Evolutionary conservation across 2,113 vertebrate genomes (phyloP).

Genomic region (Rhabdomys dilectus): DNA sequence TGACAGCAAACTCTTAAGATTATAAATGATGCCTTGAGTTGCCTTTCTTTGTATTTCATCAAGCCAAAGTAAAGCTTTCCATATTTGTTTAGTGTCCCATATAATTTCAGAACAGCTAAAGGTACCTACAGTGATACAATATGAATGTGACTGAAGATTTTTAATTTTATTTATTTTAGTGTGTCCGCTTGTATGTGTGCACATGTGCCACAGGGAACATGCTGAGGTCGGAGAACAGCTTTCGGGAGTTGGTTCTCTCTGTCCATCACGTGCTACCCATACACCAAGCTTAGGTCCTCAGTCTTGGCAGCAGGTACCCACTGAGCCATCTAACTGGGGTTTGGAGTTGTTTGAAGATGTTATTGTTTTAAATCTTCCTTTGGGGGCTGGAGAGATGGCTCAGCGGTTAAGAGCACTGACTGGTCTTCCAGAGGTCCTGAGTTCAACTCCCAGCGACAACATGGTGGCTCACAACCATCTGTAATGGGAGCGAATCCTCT

Average conservation of each 20-base stretch:
- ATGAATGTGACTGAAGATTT: background rate
- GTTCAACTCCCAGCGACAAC: too few relatives aligned
- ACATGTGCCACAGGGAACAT: background rate
- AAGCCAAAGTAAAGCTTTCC: slow-evolving; percentile 47
- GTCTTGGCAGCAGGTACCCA: background rate
- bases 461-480: too few relatives aligned
- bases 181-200: background rate
- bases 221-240: background rate
- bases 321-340: background rate
- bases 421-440: too few relatives aligned
- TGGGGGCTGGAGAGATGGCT: background rate
- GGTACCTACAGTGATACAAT: background rate
- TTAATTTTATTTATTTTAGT: background rate
- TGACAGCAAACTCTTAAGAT: slow-evolving; percentile 40
- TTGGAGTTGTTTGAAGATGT: background rate
- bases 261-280: background rate
- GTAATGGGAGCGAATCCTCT: too few relatives aligned
- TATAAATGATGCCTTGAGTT: slow-evolving; percentile 26
- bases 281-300: too few relatives aligned
- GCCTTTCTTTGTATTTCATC: slow-evolving; percentile 40
- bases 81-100: background rate
- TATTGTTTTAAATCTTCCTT: background rate
- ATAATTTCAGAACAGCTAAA: slow-evolving; percentile 32
- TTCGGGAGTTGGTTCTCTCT: background rate
- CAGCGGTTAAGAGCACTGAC: too few relatives aligned